Evolutionary conservation across 1,140 invertebrate genomes (phyloP), one percentile per base, ranked within the genome.

Genomic region (Parasteatoda tepidariorum): DNA sequence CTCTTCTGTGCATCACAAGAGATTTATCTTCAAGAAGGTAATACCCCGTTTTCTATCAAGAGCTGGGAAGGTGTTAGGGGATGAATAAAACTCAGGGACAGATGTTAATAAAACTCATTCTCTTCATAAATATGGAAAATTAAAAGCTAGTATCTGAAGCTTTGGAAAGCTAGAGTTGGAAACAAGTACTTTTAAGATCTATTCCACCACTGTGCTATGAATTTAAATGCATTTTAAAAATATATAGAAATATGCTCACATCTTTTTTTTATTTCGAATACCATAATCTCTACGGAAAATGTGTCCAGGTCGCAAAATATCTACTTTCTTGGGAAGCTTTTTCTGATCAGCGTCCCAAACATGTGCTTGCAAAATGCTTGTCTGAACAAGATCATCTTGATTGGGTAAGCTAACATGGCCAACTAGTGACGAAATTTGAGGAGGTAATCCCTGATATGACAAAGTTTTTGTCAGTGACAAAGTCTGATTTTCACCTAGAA

Each of bases 381-480:
- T 78, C 24, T 76, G 33, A 6, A 83, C 81, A 13, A 83, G 61
- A 55, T 85, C 62, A 30, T 85, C 81, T 68, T 85, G 79, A 33
- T 85, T 70, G 0, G 68, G 68, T 41, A 85, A 41, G 13, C 26
- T 24, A 6, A 54, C 55, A 26, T 28, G 11, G 22, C 67, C 62
- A 41, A 85, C 30, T 15, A 75, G 28, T 7, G 30, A 38, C 18
- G 7, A 33, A 9, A 74, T 1, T 22, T 64, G 31, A 30, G 34
- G 4, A 0, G 84, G 84, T n/a, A 83, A 83, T 67, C 79, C 84
- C 11, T 71, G 13, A 33, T 75, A 70, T 13, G 59, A 33, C 13
- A 84, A 15, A 18, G 84, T 84, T 62, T 85, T 85, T 34, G 84
- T 85, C 26, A 85, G 24, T 6, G 78, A 30, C 74, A 81, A 79